Evolutionary conservation across 2,797 vertebrate species (phyloP), one percentile per base, ranked within the genome.

Genomic region (Falco berigora): DNA sequence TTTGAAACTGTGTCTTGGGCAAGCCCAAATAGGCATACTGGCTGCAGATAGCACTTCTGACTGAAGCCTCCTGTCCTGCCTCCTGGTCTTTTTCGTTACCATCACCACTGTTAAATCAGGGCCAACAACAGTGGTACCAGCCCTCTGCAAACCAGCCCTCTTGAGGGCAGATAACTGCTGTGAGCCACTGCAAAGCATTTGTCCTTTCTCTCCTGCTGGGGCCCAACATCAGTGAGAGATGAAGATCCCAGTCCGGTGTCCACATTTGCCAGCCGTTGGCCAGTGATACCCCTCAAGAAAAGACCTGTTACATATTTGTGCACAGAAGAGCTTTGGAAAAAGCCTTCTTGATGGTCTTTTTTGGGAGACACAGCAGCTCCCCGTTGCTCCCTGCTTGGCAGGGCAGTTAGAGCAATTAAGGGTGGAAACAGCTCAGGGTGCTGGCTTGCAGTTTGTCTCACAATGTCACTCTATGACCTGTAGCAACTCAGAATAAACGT

Each of bases 381-480:
- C 6, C 40, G 6, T 75, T 38, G 13, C 34, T 80, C 24, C 30
- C 3, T 0, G 3, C 8, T 49, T 52, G 73, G 11, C 61, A 25
- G 38, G n/a, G 30, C n/a, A 74, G 22, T 47, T 92, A 18, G 0
- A 50, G 42, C 47, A 79, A 11, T 30, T 34, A 16, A 56, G n/a
- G 20, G 16, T 91, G 40, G 69, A 71, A 62, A 18, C 5, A 22
- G 15, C n/a, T 67, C 34, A 5, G 18, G 27, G 10, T 84, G 58
- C 74, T 79, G 66, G 34, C 28, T 91, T 62, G 19, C 63, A 40
- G 22, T 61, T 77, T 78, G 56, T n/a, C 46, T 7, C 52, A 9
- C 6, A 38, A 0, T 28, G 23, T 24, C 44, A 28, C 2, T 0
- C 77, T 55, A 2, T 72, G 66, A 63, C 49, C 56, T 71, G 22